A percentile compares a stretch with the other conserved stretches of the same genome.
Evolutionary conservation across 2,797 vertebrate species (phyloP).

Genomic region (Centroberyx gerrardi): DNA sequence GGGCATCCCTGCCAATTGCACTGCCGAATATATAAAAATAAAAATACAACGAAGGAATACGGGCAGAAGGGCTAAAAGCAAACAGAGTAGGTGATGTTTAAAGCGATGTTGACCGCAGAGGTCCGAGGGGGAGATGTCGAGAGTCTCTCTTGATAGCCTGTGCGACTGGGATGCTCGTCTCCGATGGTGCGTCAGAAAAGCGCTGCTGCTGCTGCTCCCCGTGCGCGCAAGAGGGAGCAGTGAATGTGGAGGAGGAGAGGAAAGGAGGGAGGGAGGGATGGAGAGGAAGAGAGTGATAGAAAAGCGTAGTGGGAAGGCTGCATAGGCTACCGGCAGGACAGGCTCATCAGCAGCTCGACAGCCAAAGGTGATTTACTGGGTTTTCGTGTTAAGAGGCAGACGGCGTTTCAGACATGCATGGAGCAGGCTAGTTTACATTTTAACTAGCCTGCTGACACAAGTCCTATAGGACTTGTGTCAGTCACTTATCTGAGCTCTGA

Average conservation of each 20-base stretch:
- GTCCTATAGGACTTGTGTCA: no score
- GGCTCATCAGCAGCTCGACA: constrained; percentile 68
- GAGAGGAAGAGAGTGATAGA: constrained; percentile 25
- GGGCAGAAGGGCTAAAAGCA: constrained; percentile 3
- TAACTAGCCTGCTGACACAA: no score
- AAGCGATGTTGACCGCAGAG: constrained; percentile 59
- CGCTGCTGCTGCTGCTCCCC: constrained; percentile 67
- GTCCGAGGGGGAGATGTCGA: constrained; percentile 67
- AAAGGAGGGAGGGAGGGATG: constrained; percentile 37
- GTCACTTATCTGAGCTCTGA: neutral
- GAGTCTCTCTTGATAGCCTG: constrained; percentile 69
- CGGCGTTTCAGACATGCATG: constrained; percentile 36
- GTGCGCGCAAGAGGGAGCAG: constrained; percentile 81
- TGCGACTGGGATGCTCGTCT: constrained; percentile 78
- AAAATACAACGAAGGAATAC: constrained; percentile 13
- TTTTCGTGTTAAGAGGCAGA: constrained; percentile 55
- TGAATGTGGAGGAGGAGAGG: constrained; percentile 74
- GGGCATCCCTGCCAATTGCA: constrained; percentile 66
- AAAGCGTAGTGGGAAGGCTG: constrained; percentile 69
- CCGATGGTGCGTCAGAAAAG: constrained; percentile 83
- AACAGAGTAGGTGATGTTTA: constrained; percentile 13
- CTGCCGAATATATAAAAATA: constrained; percentile 23
- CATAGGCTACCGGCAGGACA: constrained; percentile 71
- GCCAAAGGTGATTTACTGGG: constrained; percentile 69
- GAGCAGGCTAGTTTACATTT: constrained; percentile 24